Base-by-base conservation (phyloP, 1,140 invertebrate species). In the Drosophila equinoxialis region DNA sequence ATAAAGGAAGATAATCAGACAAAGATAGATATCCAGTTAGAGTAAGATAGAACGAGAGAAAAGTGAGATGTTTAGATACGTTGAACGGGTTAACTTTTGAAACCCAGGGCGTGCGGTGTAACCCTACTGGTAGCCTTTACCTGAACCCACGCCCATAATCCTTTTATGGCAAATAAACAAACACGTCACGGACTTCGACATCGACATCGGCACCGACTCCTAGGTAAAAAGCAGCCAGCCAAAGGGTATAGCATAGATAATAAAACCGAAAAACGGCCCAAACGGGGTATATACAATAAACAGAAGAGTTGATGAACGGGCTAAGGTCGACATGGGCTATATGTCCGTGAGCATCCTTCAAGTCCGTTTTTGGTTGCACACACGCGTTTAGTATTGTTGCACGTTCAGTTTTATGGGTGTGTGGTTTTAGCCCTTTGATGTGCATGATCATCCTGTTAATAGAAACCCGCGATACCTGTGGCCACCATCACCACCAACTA, bases 401-500 rank as follows among this genome's bases (percentile, higher is more conserved):
- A 84, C 84, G 81, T 17, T 35, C 84, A 68, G 81, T 91, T 91
- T 91, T 86, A 91, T 91, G 90, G 90, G 90, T 89, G 90, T 91
- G 86, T 89, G 90, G 90, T 91, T 91, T 91, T 89, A 90, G 90
- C 90, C 90, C 90, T 91, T 91, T 91, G 86, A 91, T 91, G 90
- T 81, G 75, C 87, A 81, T 89, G 90, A 91, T 91, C 90, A 91
- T 91, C 89, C 90, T 89, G 81, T 81, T 91, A 91, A 91, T 91
- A 91, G 85, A 91, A 90, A 83, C 66, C 67, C 45, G 65, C 65
- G 39, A 39, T 80, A 74, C 74, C 68, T 80, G 71, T 51, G 45
- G 45, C 45, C 45, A 51, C 45, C 20, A 51, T 30, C 30, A 30
- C 30, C 17, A 48, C n/a, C 45, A 8, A 48, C 5, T 48, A 48